Base-by-base conservation (phyloP, 92 coral and sea anemone genomes). In the Meandrina meandrites region DNA sequence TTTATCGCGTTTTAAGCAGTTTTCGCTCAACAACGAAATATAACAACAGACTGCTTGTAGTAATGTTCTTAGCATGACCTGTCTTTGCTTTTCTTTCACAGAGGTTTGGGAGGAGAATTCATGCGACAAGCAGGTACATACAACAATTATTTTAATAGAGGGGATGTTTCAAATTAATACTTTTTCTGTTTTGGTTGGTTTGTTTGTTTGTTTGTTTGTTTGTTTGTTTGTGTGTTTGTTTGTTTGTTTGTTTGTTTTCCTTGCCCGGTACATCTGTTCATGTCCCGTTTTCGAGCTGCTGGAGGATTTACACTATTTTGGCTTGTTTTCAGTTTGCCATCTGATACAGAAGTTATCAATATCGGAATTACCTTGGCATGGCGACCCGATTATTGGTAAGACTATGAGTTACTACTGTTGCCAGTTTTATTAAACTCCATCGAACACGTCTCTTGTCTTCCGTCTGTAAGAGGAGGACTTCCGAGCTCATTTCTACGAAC, bases 81-180 rank as follows among this genome's bases (percentile, higher is more conserved):
- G n/a, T 58, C 28, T 56, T 66, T 82, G 15, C 18, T 58, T 69
- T 60, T 69, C n/a, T 78, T 56, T 76, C 79, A 15, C 78, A 96
- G 99, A 81, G 99, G 99, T 27, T 88, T 95, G 47, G 97, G 99
- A 71, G 99, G 99, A 66, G 99, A 96, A 50, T 93, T 86, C 72
- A 94, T 94, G 99, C 90, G 99, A 73, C 95, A 93, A 66, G 98
- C 96, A 76, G 98, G 98, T 94, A 81, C 66, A 53, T 9, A 36
- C 28, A 6, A 8, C 14, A 51, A 3, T 22, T 57, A 57, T 57
- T 57, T 3, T 19, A 57, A 19, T 17, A 57, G n/a, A 57, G 64
- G 22, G 64, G 64, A 3, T 22, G 64, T 57, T 3, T 3, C n/a
- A n/a, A n/a, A n/a, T n/a, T n/a, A n/a, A n/a, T 57, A 57, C 45